phyloP scores from a whole-genome alignment of 2,113 vertebrate species.

The Rattus rattus region DNA sequence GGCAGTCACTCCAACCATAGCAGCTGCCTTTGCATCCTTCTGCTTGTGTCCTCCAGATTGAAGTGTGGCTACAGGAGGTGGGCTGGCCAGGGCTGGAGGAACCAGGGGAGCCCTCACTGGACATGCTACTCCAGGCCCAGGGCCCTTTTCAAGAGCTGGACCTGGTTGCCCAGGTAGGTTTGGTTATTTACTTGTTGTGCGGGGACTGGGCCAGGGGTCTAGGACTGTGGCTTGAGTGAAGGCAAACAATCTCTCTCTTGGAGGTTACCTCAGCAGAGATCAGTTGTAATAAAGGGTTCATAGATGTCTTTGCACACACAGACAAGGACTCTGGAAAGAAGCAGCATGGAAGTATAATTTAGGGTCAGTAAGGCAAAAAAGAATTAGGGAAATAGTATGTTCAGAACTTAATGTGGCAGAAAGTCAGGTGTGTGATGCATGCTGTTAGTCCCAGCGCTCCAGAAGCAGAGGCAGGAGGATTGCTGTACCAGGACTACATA shows the following conservation, averaged over 20 bases:
- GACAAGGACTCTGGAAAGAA: not conserved
- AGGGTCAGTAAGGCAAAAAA: constrained; percentile 3
- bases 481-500: not conserved
- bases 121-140: constrained; percentile 86
- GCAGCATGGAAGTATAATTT: not conserved
- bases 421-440: not conserved
- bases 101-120: constrained; percentile 87
- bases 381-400: not conserved
- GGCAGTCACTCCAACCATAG: not conserved
- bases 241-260: not conserved
- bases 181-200: not conserved
- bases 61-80: constrained; percentile 90
- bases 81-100: constrained; percentile 88
- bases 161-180: constrained; percentile 82
- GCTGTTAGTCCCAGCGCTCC: not conserved
- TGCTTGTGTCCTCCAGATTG: constrained; percentile 84
- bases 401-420: constrained; percentile 2
- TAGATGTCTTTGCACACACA: not conserved
- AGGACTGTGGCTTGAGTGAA: not conserved
- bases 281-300: not conserved
- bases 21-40: not conserved
- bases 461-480: not conserved
- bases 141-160: constrained; percentile 90
- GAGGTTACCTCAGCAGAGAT: not conserved
- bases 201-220: not conserved